phyloP scores from a whole-genome alignment of 2,113 vertebrate genomes.

The Paradoxurus hermaphroditus region DNA sequence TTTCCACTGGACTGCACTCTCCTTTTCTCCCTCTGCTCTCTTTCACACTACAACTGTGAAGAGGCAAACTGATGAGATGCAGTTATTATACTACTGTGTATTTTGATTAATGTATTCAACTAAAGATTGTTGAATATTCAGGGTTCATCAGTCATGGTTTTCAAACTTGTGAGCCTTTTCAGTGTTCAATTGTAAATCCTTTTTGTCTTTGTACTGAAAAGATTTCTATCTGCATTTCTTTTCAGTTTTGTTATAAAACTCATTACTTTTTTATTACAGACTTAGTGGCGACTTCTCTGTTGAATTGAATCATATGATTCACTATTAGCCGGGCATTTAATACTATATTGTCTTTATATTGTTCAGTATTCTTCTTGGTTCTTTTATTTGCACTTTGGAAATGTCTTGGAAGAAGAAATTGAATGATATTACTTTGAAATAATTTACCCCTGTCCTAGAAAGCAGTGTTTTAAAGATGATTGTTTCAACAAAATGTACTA shows the following conservation, averaged over 20 bases:
- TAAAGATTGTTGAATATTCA: constrained; percentile 25
- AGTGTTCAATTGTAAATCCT: constrained; percentile 31
- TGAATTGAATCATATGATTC: constrained; percentile 82
- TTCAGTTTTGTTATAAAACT: constrained; percentile 78
- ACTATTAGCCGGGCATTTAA: constrained; percentile 82
- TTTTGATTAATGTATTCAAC: constrained; percentile 16
- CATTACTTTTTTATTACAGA: constrained; percentile 84
- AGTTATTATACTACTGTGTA: background rate
- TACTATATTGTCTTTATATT: constrained; percentile 77
- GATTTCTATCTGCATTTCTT: constrained; percentile 71
- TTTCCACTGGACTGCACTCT: background rate
- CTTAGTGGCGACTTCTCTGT: constrained; percentile 81
- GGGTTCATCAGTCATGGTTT: background rate
- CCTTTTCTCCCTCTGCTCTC: background rate
- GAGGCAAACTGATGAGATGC: background rate
- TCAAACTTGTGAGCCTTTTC: background rate
- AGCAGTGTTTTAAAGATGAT: constrained; percentile 75
- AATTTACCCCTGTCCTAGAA: constrained; percentile 69
- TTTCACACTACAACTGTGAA: background rate
- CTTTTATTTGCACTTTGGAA: constrained; percentile 80
- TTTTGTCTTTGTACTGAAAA: constrained; percentile 71
- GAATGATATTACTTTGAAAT: constrained; percentile 77
- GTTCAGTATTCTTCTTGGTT: constrained; percentile 75
- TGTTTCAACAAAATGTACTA: constrained; percentile 73
- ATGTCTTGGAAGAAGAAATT: constrained; percentile 79